Conservation (phyloP, 1,140 invertebrate species). For the Atta colombica region DNA sequence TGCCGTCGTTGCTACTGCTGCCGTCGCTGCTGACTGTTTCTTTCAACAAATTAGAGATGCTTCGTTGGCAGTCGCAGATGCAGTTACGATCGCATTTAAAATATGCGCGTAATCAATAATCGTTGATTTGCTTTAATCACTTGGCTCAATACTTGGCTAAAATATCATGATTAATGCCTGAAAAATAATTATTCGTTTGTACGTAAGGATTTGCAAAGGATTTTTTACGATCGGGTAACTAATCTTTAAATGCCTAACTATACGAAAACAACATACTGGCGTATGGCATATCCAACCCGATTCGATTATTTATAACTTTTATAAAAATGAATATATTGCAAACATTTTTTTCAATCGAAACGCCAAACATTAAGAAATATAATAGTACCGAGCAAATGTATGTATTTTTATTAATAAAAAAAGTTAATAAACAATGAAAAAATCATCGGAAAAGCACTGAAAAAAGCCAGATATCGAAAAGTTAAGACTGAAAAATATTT, state of each 20-base stretch:
- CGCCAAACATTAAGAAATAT: no score
- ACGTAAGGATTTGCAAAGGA: background rate
- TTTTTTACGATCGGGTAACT: background rate
- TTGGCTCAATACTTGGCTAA: background rate
- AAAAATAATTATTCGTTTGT: slow-evolving; percentile 18
- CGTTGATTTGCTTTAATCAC: background rate
- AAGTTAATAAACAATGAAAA: no score
- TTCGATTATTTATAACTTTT: no score
- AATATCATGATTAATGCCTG: background rate
- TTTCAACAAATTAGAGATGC: slow-evolving; percentile 65
- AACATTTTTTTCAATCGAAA: no score
- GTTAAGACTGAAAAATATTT: background rate
- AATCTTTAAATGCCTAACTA: no score
- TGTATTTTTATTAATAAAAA: no score
- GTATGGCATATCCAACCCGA: no score
- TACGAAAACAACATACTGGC: no score
- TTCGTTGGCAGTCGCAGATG: slow-evolving; percentile 29
- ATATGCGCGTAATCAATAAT: slow-evolving; percentile 15
- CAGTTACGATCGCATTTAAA: slow-evolving; percentile 34
- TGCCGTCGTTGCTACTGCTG: slow-evolving; percentile 45
- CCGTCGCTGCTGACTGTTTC: slow-evolving; percentile 74
- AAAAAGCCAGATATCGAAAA: no score
- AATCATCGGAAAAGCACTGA: no score
- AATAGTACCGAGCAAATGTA: no score
- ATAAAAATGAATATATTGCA: no score